Conservation (phyloP, 2,113 vertebrate genomes). For the Pheucticus melanocephalus region DNA sequence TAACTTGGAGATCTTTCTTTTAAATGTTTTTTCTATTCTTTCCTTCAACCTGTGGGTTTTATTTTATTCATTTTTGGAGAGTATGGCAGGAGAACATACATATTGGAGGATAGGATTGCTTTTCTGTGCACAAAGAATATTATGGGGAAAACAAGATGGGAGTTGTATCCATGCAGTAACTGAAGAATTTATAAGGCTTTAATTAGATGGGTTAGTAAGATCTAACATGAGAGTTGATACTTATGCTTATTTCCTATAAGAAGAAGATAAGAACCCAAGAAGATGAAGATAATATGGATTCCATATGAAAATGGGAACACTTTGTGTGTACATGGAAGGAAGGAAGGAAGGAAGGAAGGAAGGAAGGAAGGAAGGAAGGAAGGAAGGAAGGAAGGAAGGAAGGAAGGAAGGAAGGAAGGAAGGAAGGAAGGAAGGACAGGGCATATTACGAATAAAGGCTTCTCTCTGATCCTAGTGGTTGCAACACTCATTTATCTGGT, state of each 20-base stretch:
- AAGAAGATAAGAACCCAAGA: no score
- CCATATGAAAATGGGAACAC: background rate
- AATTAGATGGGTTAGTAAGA: background rate
- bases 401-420: background rate
- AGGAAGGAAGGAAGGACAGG: background rate
- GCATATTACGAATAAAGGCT: background rate
- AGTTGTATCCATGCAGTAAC: background rate
- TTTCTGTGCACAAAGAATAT: background rate
- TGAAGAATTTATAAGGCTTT: background rate
- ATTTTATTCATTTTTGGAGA: background rate
- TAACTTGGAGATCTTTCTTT: background rate
- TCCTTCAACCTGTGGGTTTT: background rate
- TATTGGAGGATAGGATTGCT: background rate
- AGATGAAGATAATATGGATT: background rate
- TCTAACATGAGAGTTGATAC: background rate
- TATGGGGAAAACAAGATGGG: background rate
- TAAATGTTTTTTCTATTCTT: background rate
- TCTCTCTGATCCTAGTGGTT: background rate
- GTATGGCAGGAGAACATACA: background rate
- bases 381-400: background rate
- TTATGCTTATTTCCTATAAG: background rate
- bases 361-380: background rate
- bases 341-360: background rate
- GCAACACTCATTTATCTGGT: background rate
- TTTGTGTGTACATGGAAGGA: background rate